phyloP scores from a whole-genome alignment of 2,888 invertebrate species.

The Eulithis testata region DNA sequence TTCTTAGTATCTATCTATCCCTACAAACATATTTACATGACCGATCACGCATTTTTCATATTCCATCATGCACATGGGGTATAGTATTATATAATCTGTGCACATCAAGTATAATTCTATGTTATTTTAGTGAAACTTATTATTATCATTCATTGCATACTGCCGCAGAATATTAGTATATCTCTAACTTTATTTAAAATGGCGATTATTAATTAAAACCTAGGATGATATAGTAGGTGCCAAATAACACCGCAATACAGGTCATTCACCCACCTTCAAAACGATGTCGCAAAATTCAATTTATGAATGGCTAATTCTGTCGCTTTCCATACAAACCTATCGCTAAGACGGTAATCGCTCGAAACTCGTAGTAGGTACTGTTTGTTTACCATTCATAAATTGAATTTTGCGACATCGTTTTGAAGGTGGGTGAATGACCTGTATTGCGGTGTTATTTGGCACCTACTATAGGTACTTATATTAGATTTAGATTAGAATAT shows the following conservation, averaged over 20 bases:
- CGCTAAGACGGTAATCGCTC: no score
- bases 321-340: no score
- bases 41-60: constrained; percentile 39
- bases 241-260: no score
- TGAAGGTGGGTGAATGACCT: no score
- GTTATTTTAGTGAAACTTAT: constrained; percentile 15
- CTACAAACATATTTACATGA: constrained; percentile 77
- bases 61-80: constrained; percentile 20
- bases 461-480: constrained; percentile 4
- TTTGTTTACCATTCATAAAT: no score
- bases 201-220: constrained; percentile 14
- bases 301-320: no score
- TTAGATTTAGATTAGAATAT: background rate
- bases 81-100: no score
- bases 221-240: constrained; percentile 23
- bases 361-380: no score
- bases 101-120: constrained; percentile 10
- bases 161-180: constrained; percentile 4
- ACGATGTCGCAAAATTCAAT: no score
- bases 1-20: constrained; percentile 56
- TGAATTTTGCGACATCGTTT: no score
- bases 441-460: no score
- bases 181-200: constrained; percentile 15
- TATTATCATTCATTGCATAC: constrained; percentile 21
- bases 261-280: no score